phyloP scores from a whole-genome alignment of 35 echinoderm and acorn worm species.

The Heliocidaris tuberculata region DNA sequence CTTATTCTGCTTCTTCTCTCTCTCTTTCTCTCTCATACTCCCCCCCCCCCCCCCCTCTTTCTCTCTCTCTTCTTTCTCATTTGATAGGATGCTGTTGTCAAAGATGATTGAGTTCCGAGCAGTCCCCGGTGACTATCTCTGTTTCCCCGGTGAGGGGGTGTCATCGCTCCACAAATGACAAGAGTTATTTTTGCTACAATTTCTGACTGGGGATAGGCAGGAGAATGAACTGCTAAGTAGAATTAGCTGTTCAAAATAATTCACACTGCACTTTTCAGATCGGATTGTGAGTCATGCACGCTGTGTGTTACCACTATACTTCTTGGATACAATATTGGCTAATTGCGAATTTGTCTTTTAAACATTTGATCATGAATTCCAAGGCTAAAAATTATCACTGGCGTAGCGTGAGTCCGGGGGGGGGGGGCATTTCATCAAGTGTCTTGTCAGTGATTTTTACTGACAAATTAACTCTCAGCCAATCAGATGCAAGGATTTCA shows the following conservation, averaged over 20 bases:
- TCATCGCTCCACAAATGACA: slow-evolving; percentile 36
- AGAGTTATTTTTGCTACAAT: slow-evolving; percentile 21
- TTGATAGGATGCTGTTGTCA: not conserved
- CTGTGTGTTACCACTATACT: not conserved
- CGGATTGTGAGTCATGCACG: not conserved
- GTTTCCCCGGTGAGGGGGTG: slow-evolving; percentile 20
- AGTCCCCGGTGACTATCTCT: not conserved
- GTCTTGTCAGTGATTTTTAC: too few species aligned
- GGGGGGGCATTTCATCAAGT: too few species aligned
- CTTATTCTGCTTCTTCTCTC: not conserved
- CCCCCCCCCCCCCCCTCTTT: not conserved
- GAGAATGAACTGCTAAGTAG: not conserved
- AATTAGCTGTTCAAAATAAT: not conserved
- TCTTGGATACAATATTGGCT: not conserved
- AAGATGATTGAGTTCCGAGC: slow-evolving; percentile 19
- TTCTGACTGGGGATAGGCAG: not conserved
- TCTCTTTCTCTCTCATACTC: not conserved
- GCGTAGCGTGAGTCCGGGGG: too few species aligned
- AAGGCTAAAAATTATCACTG: too few species aligned
- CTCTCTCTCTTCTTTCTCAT: not conserved
- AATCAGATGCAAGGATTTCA: too few species aligned
- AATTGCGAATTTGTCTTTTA: not conserved
- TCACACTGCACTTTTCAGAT: not conserved
- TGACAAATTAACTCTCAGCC: too few species aligned
- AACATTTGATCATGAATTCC: too few species aligned